These are phyloP conservation scores for Clarias pachynema DNA, from an alignment of 2,797 vertebrate species.

Conservation along the genomic window DNA sequence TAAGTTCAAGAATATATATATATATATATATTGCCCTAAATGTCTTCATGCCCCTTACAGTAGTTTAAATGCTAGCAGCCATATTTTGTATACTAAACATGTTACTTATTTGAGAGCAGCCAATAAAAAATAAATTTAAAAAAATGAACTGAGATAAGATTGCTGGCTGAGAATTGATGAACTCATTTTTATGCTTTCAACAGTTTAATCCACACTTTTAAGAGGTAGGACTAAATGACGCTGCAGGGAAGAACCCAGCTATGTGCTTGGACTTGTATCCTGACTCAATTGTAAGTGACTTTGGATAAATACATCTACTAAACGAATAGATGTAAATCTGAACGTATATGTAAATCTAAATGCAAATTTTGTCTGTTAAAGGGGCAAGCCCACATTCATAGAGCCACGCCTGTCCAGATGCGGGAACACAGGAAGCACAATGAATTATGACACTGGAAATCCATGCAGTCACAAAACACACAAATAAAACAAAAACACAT, in stretches of 20 bases:
- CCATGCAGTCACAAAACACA: slow-evolving; percentile 32
- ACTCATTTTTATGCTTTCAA: background rate
- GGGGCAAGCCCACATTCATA: background rate
- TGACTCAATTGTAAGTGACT: background rate
- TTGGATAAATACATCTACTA: slow-evolving; percentile 1
- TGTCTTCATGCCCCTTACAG: background rate
- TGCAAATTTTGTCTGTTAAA: slow-evolving; percentile 15
- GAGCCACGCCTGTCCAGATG: background rate
- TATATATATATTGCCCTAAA: background rate
- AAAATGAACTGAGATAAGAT: background rate
- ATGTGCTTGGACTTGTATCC: background rate
- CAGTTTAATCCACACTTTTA: background rate
- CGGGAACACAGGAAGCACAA: background rate
- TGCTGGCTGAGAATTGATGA: background rate
- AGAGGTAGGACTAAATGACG: background rate
- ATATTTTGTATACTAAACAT: background rate
- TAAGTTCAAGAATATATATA: background rate
- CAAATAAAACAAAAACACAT: slow-evolving; percentile 29
- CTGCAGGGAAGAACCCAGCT: background rate
- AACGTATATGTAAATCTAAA: slow-evolving; percentile 13
- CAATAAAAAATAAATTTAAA: background rate
- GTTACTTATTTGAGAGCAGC: background rate
- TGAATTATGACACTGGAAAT: slow-evolving; percentile 17
- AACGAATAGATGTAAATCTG: slow-evolving; percentile 24
- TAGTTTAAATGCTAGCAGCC: background rate